Percentiles rank a stretch among this genome's conserved stretches.
Conservation (phyloP, 1,140 invertebrate genomes). For the Drosophila bifasciata region DNA sequence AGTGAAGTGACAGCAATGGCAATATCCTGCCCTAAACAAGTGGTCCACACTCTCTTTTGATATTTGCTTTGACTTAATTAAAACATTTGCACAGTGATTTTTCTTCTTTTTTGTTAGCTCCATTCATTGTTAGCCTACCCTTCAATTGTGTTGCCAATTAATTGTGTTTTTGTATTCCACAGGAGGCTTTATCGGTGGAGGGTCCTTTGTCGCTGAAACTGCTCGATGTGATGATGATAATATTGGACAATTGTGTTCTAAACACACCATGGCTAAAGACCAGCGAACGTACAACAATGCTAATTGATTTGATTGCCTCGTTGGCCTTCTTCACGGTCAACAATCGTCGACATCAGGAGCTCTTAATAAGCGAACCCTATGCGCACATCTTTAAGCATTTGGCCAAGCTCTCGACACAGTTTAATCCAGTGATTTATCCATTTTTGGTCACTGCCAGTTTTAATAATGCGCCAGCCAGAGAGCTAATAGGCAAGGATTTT, state of each 20-base stretch:
- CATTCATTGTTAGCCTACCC: slow-evolving; percentile 6
- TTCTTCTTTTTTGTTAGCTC: slow-evolving; percentile 32
- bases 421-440: slow-evolving; percentile 93
- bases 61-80: slow-evolving; percentile 83
- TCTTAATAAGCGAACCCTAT: slow-evolving; percentile 74
- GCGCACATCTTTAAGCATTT: slow-evolving; percentile 77
- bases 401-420: slow-evolving; percentile 70
- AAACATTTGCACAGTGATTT: slow-evolving; percentile 80
- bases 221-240: slow-evolving; percentile 93
- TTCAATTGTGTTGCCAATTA: slow-evolving; percentile 66
- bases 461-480: slow-evolving; percentile 68
- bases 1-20: slow-evolving; percentile 24
- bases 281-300: slow-evolving; percentile 84
- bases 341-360: slow-evolving; percentile 85
- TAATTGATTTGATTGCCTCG: slow-evolving; percentile 85
- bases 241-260: slow-evolving; percentile 91
- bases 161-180: slow-evolving; percentile 73
- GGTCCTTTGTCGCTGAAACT: slow-evolving; percentile 92
- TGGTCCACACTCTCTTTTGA: slow-evolving; percentile 71
- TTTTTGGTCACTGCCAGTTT: slow-evolving; percentile 89
- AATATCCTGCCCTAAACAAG: slow-evolving; percentile 72
- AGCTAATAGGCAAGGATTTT: slow-evolving; percentile 73
- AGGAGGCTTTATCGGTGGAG: slow-evolving; percentile 94
- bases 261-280: slow-evolving; percentile 82
- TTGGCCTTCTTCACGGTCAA: slow-evolving; percentile 85